Percentiles rank a stretch among this genome's conserved stretches.
These are phyloP conservation scores for Chauna torquata DNA, from an alignment of 2,113 vertebrate species.

Conservation along the genomic window DNA sequence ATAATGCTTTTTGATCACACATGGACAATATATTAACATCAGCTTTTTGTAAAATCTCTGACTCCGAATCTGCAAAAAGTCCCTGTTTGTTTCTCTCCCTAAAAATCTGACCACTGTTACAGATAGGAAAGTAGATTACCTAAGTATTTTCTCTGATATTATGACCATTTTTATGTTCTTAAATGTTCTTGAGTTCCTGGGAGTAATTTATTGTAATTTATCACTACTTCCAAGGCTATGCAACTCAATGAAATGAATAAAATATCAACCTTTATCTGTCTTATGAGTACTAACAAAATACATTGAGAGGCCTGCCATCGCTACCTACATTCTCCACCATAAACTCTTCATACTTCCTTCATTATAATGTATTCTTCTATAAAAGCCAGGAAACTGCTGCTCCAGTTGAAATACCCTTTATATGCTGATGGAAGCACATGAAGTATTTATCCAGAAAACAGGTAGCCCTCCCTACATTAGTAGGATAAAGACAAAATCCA, in stretches of 20 bases:
- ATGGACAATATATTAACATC: background rate
- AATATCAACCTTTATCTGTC: background rate
- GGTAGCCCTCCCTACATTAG: background rate
- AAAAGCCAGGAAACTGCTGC: background rate
- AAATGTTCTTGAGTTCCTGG: background rate
- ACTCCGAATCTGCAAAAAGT: fast-evolving
- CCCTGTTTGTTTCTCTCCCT: background rate
- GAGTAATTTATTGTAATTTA: background rate
- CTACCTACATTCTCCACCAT: background rate
- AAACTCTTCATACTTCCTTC: background rate
- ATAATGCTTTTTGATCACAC: background rate
- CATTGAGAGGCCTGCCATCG: background rate
- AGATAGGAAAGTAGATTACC: background rate
- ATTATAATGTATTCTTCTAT: background rate
- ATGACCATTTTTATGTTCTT: background rate
- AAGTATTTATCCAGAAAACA: background rate
- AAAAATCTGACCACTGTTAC: background rate
- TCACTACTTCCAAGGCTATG: background rate
- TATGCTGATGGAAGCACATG: background rate
- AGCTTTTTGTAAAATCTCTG: background rate
- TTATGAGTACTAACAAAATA: background rate
- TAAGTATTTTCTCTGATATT: background rate
- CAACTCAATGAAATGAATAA: background rate
- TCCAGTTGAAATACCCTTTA: background rate
- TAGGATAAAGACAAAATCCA: background rate